phyloP scores from a whole-genome alignment of 1,140 invertebrate genomes.

The Linepithema humile region DNA sequence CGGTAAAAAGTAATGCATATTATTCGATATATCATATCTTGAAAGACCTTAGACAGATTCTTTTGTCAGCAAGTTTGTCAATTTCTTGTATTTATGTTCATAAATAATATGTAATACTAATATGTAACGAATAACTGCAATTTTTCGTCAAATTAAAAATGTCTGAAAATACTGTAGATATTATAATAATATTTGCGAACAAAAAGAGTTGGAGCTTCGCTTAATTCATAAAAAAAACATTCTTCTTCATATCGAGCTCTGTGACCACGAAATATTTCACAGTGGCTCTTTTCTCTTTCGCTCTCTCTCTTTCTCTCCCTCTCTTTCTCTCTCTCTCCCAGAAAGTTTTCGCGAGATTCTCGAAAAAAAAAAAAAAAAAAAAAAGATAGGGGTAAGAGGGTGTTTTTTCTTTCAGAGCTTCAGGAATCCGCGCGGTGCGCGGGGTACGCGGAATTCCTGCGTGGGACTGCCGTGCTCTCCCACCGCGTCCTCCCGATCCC shows the following conservation, averaged over 20 bases:
- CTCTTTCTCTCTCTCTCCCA: constrained; percentile 4
- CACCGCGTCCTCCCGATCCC: background rate
- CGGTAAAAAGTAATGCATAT: background rate
- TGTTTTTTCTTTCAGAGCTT: constrained; percentile 1
- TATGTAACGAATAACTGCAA: background rate
- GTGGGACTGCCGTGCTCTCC: constrained; percentile 42
- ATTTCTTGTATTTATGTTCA: no score
- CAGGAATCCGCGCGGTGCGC: constrained; percentile 12
- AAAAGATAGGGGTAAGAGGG: background rate
- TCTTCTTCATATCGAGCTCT: constrained; percentile 48
- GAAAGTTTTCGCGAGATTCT: constrained; percentile 28
- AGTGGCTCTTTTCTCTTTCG: constrained; percentile 60
- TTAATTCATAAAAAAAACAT: background rate
- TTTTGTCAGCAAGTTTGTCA: background rate
- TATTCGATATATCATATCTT: background rate
- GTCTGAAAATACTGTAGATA: no score
- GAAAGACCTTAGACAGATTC: background rate
- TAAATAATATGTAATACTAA: background rate
- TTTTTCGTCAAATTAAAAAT: no score
- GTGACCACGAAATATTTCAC: constrained; percentile 75
- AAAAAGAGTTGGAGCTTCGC: background rate
- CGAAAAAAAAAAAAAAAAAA: background rate
- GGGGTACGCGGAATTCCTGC: constrained; percentile 59
- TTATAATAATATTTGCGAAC: background rate
- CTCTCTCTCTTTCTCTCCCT: no score